Percentiles rank a stretch among this genome's conserved stretches.
Conservation (phyloP, 2,113 vertebrate species). For the Varanus komodoensis region DNA sequence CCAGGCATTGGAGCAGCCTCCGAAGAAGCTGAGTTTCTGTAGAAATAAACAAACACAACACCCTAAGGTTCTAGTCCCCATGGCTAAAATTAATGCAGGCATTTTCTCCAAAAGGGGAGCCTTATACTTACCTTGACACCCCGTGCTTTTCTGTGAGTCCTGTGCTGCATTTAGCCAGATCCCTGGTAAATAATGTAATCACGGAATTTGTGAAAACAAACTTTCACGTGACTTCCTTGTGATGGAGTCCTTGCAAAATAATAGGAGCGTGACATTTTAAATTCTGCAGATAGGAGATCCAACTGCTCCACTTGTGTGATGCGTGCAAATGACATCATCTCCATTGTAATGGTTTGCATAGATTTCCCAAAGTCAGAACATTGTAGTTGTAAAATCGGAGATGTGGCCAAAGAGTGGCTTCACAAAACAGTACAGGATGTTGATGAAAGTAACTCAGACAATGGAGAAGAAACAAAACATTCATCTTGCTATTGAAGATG, state of each 20-base stretch:
- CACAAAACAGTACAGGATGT: not conserved
- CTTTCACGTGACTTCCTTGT: not conserved
- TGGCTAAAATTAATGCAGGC: too few species aligned
- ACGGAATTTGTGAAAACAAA: not conserved
- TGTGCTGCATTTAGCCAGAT: not conserved
- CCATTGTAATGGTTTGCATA: not conserved
- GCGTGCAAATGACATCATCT: not conserved
- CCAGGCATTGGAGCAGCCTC: not conserved
- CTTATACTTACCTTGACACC: not conserved
- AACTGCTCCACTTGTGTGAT: not conserved
- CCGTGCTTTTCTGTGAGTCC: too few species aligned
- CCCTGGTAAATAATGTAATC: not conserved
- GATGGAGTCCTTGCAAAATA: not conserved
- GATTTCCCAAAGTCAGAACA: not conserved
- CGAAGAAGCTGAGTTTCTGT: too few species aligned
- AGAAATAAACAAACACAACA: not conserved
- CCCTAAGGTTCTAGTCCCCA: not conserved
- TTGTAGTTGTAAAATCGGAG: not conserved
- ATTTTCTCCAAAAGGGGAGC: not conserved
- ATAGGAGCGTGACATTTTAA: not conserved
- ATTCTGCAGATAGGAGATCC: not conserved
- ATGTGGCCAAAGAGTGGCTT: not conserved
- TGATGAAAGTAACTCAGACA: not conserved
- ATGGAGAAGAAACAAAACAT: not conserved
- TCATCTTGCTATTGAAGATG: not conserved